phyloP scores from a whole-genome alignment of 1,140 invertebrate species.

The Drosophila tropicalis region DNA sequence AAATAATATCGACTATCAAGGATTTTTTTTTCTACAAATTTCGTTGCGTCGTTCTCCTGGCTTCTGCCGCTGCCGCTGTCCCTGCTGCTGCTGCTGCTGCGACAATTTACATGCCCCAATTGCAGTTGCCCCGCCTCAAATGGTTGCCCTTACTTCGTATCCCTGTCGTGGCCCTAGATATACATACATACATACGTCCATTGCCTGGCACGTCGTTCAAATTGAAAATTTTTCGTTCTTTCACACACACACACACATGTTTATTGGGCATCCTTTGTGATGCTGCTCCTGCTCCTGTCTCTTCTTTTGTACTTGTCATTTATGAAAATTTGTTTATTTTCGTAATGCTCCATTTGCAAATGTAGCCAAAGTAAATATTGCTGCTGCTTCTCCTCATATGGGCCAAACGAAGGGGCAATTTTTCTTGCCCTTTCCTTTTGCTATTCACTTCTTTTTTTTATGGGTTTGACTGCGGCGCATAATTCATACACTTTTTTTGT shows the following conservation, averaged over 20 bases:
- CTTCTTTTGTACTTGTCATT: slow-evolving; percentile 77
- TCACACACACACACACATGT: slow-evolving; percentile 28
- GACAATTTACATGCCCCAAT: slow-evolving; percentile 80
- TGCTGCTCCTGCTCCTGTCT: slow-evolving; percentile 28
- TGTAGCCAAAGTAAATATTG: slow-evolving; percentile 83
- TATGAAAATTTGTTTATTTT: slow-evolving; percentile 83
- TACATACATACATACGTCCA: neutral
- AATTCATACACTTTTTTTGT: slow-evolving; percentile 72
- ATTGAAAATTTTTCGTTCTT: slow-evolving; percentile 66
- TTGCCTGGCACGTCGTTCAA: slow-evolving; percentile 71
- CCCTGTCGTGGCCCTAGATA: neutral
- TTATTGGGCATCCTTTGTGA: slow-evolving; percentile 57
- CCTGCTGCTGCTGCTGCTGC: slow-evolving; percentile 43
- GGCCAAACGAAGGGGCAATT: slow-evolving; percentile 22
- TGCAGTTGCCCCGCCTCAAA: slow-evolving; percentile 54
- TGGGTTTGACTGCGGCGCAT: slow-evolving; percentile 61
- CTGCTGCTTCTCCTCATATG: slow-evolving; percentile 50
- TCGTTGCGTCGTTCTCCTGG: slow-evolving; percentile 31
- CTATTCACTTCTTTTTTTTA: slow-evolving; percentile 42
- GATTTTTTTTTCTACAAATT: slow-evolving; percentile 58
- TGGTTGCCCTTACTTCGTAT: slow-evolving; percentile 40
- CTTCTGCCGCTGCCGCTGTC: slow-evolving; percentile 16
- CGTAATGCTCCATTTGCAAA: slow-evolving; percentile 82
- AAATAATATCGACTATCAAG: slow-evolving; percentile 81
- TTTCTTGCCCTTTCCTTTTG: neutral